phyloP scores from a whole-genome alignment of 2,113 vertebrate species.

The Motacilla tschutschensis region DNA sequence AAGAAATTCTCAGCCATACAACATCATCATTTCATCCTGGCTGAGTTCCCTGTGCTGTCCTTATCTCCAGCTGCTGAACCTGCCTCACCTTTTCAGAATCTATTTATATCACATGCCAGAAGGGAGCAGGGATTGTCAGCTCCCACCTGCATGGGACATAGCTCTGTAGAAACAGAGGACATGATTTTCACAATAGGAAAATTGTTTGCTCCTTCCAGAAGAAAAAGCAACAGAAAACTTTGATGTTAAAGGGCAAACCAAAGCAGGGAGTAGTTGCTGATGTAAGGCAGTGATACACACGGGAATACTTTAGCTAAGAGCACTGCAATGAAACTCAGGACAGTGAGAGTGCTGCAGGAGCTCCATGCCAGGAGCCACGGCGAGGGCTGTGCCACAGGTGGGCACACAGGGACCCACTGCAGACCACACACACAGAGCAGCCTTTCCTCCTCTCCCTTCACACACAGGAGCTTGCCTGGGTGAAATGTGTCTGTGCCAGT shows the following conservation, averaged over 20 bases:
- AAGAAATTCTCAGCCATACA: constrained; percentile 8
- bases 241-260: neutral
- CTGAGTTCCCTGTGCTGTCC: neutral
- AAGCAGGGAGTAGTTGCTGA: neutral
- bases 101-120: constrained; percentile 5
- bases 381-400: neutral
- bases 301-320: neutral
- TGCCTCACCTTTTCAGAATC: constrained; percentile 31
- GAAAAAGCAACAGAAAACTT: neutral
- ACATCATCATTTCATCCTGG: constrained; percentile 18
- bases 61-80: constrained; percentile 21
- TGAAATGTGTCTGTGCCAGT: neutral
- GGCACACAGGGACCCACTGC: neutral
- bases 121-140: neutral
- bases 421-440: neutral
- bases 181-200: neutral
- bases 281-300: neutral
- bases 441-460: neutral
- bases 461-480: neutral
- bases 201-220: neutral
- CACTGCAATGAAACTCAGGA: neutral
- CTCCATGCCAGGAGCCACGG: neutral
- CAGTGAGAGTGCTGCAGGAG: neutral
- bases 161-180: neutral
- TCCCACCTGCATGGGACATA: neutral